Conservation (phyloP, 1,140 invertebrate genomes). For the Epicauta chinensis region DNA sequence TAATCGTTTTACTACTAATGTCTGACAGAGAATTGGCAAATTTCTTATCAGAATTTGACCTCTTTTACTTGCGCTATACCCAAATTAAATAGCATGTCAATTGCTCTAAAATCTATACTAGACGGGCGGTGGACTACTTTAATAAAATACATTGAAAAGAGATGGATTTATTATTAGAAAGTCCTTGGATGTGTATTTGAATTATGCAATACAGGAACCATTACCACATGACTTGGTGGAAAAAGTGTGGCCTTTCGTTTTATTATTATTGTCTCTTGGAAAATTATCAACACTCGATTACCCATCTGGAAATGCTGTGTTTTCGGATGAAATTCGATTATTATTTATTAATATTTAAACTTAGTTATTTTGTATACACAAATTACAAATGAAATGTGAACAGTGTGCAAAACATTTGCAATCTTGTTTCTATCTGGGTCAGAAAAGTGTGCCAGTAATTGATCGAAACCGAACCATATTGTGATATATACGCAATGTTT, state of each 20-base stretch:
- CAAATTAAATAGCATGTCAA: no score
- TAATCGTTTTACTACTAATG: no score
- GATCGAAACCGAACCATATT: conserved; percentile 11
- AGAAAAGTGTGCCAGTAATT: conserved; percentile 14
- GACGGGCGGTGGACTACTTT: conserved; percentile 4
- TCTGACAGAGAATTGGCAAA: no score
- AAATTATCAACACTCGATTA: no score
- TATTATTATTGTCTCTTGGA: not conserved
- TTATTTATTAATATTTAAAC: no score
- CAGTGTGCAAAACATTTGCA: conserved; percentile 13
- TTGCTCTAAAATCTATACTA: no score
- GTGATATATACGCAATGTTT: conserved; percentile 10
- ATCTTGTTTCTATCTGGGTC: conserved; percentile 12
- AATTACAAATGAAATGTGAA: conserved; percentile 8
- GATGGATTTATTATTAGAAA: conserved; percentile 14
- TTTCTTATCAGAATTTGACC: no score
- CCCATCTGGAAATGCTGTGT: not conserved
- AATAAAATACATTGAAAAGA: conserved; percentile 1
- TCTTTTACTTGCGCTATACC: no score
- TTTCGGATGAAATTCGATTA: not conserved
- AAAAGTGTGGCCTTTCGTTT: conserved; percentile 12
- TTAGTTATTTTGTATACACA: no score
- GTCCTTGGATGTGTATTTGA: conserved; percentile 14
- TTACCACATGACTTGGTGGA: conserved; percentile 6
- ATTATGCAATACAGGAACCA: conserved; percentile 15